Evolutionary conservation across 1,140 invertebrate genomes (phyloP).

Genomic region (Parapsyche elsis): DNA sequence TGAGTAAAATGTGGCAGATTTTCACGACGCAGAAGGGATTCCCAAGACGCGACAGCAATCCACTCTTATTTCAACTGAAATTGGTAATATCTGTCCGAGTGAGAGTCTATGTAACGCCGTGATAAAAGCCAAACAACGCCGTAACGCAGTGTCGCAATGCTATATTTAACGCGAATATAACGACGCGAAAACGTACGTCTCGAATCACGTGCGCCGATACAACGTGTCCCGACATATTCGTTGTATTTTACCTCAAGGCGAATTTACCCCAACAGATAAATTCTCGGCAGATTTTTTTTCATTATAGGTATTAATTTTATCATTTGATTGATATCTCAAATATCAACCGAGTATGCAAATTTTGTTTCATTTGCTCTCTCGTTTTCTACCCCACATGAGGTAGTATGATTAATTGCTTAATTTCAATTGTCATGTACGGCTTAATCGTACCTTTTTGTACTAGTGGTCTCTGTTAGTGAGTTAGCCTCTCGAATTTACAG

Average conservation of each 20-base stretch:
- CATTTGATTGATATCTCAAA: not conserved
- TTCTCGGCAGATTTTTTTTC: no score
- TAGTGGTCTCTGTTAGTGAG: not conserved
- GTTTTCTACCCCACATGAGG: no score
- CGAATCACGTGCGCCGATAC: not conserved
- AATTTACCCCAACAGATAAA: no score
- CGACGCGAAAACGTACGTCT: constrained; percentile 30
- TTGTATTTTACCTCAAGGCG: no score
- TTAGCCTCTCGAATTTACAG: constrained; percentile 8
- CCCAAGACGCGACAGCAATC: constrained; percentile 38
- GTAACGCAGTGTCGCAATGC: constrained; percentile 27
- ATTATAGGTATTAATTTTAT: no score
- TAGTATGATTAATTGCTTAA: constrained; percentile 12
- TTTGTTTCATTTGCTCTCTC: not conserved
- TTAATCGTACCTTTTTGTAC: not conserved
- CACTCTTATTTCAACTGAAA: constrained; percentile 51
- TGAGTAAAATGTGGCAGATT: constrained; percentile 26
- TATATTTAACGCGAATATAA: constrained; percentile 40
- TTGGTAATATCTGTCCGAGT: constrained; percentile 54
- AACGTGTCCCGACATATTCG: not conserved
- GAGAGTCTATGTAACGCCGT: constrained; percentile 47
- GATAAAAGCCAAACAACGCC: constrained; percentile 52
- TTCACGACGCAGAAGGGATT: constrained; percentile 6
- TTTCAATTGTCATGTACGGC: constrained; percentile 2
- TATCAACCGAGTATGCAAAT: not conserved